phyloP scores from a whole-genome alignment of 2,888 invertebrate genomes.

The Mimumesa dahlbomi region DNA sequence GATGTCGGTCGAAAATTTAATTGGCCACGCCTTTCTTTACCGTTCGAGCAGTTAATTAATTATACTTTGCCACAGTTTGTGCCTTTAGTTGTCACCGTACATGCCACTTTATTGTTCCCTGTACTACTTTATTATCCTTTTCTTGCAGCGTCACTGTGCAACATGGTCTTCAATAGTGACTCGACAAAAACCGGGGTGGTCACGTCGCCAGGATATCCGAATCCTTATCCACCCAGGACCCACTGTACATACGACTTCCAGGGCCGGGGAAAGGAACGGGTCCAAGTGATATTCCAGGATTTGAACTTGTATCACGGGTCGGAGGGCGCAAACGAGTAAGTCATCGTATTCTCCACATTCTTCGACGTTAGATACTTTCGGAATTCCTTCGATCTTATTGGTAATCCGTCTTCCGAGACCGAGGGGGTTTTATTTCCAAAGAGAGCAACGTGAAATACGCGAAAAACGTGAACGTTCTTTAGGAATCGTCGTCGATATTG shows the following conservation, averaged over 20 bases:
- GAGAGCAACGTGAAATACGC: too few relatives aligned
- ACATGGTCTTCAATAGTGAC: slow-evolving; percentile 89
- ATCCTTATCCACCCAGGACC: slow-evolving; percentile 89
- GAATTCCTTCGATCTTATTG: too few relatives aligned
- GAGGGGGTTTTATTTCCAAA: too few relatives aligned
- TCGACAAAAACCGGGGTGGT: slow-evolving; percentile 91
- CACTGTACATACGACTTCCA: slow-evolving; percentile 95
- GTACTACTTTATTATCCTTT: slow-evolving; percentile 58
- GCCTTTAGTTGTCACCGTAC: slow-evolving; percentile 24
- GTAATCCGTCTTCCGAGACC: too few relatives aligned
- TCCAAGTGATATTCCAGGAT: slow-evolving; percentile 92
- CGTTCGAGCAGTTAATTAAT: slow-evolving; percentile 30
- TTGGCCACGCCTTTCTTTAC: slow-evolving; percentile 41
- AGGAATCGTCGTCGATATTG: too few relatives aligned
- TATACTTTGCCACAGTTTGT: slow-evolving; percentile 10
- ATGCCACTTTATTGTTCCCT: not conserved
- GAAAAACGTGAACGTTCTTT: too few relatives aligned
- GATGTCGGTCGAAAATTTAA: slow-evolving; percentile 35
- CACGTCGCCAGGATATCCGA: slow-evolving; percentile 92
- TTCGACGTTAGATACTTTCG: too few relatives aligned
- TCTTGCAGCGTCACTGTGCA: slow-evolving; percentile 89
- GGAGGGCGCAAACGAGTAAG: slow-evolving; percentile 85
- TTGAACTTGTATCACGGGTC: slow-evolving; percentile 88
- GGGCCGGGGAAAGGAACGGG: slow-evolving; percentile 91
- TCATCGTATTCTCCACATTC: too few relatives aligned